Percentiles rank a stretch among this genome's conserved stretches.
These are phyloP conservation scores for Actinia equina DNA, from an alignment of 64 coral and sea anemone species.

Conservation along the genomic window DNA sequence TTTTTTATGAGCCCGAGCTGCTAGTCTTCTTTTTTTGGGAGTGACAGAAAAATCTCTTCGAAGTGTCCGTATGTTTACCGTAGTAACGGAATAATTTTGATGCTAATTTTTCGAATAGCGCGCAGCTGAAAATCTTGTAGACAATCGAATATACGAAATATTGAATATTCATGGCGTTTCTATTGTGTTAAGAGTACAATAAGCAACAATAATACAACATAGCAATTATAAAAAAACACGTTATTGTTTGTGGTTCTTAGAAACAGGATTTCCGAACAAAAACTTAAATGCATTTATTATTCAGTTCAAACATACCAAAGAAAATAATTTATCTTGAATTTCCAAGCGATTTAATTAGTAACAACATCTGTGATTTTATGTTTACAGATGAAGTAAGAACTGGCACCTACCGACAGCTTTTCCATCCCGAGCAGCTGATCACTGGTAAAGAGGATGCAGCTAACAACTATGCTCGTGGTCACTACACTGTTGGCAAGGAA, in stretches of 20 bases:
- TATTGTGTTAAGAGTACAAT: neutral
- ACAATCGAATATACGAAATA: too few relatives aligned
- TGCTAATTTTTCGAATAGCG: neutral
- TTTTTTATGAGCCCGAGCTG: neutral
- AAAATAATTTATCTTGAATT: neutral
- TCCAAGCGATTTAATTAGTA: neutral
- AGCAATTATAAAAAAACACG: neutral
- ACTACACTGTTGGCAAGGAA: constrained; percentile 21
- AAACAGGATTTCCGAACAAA: neutral
- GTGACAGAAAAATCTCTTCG: neutral
- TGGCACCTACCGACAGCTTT: constrained; percentile 37
- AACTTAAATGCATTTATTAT: neutral
- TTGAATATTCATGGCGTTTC: neutral
- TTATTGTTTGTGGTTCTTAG: neutral
- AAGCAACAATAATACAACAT: neutral
- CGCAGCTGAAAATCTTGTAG: neutral
- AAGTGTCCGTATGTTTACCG: neutral
- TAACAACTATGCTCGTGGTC: constrained; percentile 48
- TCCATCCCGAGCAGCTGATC: constrained; percentile 45
- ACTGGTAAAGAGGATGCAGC: constrained; percentile 57
- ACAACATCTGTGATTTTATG: neutral
- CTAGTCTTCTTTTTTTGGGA: neutral
- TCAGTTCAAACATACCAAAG: too few relatives aligned
- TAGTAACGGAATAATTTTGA: constrained; percentile 2
- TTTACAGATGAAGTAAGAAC: constrained; percentile 42